Conservation (phyloP, 2,113 vertebrate species). For the Osmerus mordax region DNA sequence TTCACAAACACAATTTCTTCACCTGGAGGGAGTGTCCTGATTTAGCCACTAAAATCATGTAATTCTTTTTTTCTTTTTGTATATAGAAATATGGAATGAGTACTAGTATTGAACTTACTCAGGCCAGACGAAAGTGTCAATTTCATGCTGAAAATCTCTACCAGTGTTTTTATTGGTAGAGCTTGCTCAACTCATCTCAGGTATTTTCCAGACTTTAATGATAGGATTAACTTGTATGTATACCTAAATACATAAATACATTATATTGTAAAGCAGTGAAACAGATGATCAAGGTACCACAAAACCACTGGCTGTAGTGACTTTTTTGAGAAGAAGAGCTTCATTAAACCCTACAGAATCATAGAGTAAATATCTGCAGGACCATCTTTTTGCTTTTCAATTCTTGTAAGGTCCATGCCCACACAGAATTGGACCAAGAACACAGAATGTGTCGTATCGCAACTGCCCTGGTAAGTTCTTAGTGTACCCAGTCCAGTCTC, state of each 20-base stretch:
- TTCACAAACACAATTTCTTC: too few species aligned
- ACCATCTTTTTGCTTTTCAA: conserved; percentile 69
- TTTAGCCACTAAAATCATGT: too few species aligned
- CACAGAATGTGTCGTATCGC: conserved; percentile 71
- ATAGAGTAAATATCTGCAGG: conserved; percentile 64
- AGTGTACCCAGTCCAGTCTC: conserved; percentile 49
- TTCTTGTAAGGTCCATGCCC: conserved; percentile 64
- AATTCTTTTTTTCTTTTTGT: too few species aligned
- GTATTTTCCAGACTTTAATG: conserved; percentile 54
- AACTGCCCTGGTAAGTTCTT: conserved; percentile 71
- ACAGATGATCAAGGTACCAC: conserved; percentile 24
- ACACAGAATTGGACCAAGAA: conserved; percentile 70
- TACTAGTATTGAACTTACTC: conserved; percentile 33
- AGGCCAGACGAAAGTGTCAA: conserved; percentile 18
- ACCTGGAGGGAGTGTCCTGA: too few species aligned
- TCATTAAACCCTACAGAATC: conserved; percentile 45
- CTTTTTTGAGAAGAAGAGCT: conserved; percentile 35
- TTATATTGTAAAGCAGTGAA: too few species aligned
- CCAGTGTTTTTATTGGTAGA: conserved; percentile 10
- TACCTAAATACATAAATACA: conserved; percentile 29
- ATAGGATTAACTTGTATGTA: conserved; percentile 58
- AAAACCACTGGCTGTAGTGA: conserved; percentile 35
- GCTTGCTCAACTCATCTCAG: conserved; percentile 27
- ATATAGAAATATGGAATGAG: conserved; percentile 46
- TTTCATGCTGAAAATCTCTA: conserved; percentile 25